Percentiles rank a stretch among this genome's conserved stretches.
Conservation (phyloP, 2,797 vertebrate genomes). For the Sciaenops ocellatus region DNA sequence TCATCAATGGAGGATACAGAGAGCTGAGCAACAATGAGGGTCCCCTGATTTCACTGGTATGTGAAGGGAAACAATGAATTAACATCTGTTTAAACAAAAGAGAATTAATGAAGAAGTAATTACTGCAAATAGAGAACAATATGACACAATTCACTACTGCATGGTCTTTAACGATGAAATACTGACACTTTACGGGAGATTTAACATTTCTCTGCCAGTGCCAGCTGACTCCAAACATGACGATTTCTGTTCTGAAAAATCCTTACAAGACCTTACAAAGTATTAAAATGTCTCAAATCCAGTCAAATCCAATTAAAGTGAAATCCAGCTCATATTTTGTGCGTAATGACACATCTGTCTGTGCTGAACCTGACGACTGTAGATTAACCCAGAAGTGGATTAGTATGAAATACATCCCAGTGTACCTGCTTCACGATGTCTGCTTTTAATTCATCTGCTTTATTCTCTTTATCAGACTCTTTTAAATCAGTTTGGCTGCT, state of each 20-base stretch:
- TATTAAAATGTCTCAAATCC: constrained; percentile 53
- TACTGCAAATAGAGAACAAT: constrained; percentile 15
- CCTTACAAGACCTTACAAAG: constrained; percentile 16
- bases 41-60: constrained; percentile 81
- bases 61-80: constrained; percentile 30
- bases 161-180: neutral
- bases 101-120: neutral
- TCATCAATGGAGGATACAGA: constrained; percentile 83
- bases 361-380: constrained; percentile 13
- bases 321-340: constrained; percentile 37
- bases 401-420: constrained; percentile 25
- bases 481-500: neutral
- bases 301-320: constrained; percentile 56
- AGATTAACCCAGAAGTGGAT: constrained; percentile 53
- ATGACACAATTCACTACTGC: neutral
- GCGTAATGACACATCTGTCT: constrained; percentile 39
- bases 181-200: neutral
- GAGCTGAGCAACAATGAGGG: constrained; percentile 85
- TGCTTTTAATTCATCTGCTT: constrained; percentile 26
- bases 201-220: neutral
- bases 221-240: neutral
- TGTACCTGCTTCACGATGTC: constrained; percentile 40
- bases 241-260: constrained; percentile 21
- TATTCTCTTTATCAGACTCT: neutral
- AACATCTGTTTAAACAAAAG: constrained; percentile 24